Base-by-base conservation (phyloP, 2,888 invertebrate species). In the Tromatobia lineatoria region DNA sequence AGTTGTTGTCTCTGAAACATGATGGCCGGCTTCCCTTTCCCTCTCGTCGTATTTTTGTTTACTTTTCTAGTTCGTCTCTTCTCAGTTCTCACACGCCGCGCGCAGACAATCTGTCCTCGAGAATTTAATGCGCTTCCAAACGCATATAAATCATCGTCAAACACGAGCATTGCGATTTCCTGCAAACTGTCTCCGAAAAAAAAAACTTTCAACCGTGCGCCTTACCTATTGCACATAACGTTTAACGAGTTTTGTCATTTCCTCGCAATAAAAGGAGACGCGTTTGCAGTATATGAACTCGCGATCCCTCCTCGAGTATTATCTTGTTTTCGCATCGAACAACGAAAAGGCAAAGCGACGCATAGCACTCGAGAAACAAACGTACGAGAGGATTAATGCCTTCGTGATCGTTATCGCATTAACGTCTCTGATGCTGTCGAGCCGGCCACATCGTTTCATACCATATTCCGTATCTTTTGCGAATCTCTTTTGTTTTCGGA, bases 291-390 rank as follows among this genome's bases (percentile, higher is more conserved):
- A 57, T 38, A 29, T 34, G 11, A 54, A 54, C 11, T 15, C 34
- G 23, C 2, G 15, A 34, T 34, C 7, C n/a, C 15, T 15, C 34
- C 1, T 45, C 29, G 45, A 20, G 20, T 13, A 45, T 71, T 73
- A 73, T 73, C 73, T 59, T 73, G 73, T 73, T 73, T 73, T 73
- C 29, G 45, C 29, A 45, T 73, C 73, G 59, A 57, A 25, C 57
- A 18, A 45, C 42, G 25, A 20, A 57, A 54, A 57, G 15, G 54
- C 38, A 38, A 29, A 52, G 13, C 69, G 38, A 38, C 18, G 25
- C 23, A 38, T 23, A n/a, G n/a, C 66, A 25, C n/a, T 42, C 42
- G 45, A 20, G 25, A 23, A 18, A 10, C 3, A 18, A 73, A 45
- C 20, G 7, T 18, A 13, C 47, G 50, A 8, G 45, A 45, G 77